Conservation (phyloP, 2,113 vertebrate species). For the Esox niger region DNA sequence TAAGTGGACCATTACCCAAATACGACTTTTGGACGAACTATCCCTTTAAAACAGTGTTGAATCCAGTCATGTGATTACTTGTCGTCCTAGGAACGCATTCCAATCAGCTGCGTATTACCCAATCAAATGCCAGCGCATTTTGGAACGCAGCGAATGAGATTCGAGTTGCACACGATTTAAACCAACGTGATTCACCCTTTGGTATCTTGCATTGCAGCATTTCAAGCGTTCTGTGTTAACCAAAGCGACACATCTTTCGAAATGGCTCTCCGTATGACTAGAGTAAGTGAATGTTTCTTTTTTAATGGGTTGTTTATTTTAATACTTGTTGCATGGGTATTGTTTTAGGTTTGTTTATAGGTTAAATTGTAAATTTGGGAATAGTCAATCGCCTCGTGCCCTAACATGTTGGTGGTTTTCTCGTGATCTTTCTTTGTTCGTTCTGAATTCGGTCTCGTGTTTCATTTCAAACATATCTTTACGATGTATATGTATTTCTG, state of each 20-base stretch:
- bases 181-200: slow-evolving; percentile 10
- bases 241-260: background rate
- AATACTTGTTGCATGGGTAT: no score
- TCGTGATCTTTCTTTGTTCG: background rate
- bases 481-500: background rate
- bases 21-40: no score
- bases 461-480: no score
- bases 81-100: slow-evolving; percentile 65
- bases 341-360: background rate
- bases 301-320: background rate
- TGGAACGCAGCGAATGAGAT: slow-evolving; percentile 62
- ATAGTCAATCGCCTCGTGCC: background rate
- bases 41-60: no score
- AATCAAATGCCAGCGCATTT: slow-evolving; percentile 50
- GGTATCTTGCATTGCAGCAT: background rate
- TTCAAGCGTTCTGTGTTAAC: background rate
- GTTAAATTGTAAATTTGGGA: background rate
- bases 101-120: slow-evolving; percentile 48
- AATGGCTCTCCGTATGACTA: slow-evolving; percentile 72
- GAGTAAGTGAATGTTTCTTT: slow-evolving; percentile 48
- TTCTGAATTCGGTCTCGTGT: background rate
- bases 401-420: background rate
- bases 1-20: no score
- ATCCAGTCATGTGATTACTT: slow-evolving; percentile 26
- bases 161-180: slow-evolving; percentile 71